A percentile compares a stretch with the other conserved stretches of the same genome.
Evolutionary conservation across 2,888 invertebrate genomes (phyloP).

Genomic region (Nasonia oneida): DNA sequence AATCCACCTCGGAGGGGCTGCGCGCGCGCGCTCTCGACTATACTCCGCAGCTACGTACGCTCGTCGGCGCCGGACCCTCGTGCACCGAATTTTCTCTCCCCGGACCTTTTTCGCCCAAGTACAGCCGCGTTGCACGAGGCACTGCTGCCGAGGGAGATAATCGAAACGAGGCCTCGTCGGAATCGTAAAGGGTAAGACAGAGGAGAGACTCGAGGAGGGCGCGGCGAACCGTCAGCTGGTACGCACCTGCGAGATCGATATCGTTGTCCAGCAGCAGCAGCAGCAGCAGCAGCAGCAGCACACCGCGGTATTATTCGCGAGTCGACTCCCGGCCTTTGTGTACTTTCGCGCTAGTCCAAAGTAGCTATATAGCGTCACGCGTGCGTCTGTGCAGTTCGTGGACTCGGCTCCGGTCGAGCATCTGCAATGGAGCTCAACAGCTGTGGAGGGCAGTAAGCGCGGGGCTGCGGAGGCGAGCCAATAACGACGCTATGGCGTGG

Average conservation of each 20-base stretch:
- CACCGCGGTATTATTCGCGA: background rate
- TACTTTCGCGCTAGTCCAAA: too few relatives aligned
- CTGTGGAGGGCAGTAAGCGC: background rate
- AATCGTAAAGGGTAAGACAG: too few relatives aligned
- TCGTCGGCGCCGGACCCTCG: background rate
- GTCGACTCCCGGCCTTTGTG: background rate
- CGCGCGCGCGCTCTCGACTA: background rate
- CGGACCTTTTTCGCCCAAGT: background rate
- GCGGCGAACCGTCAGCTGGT: conserved; percentile 3
- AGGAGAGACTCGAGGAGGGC: background rate
- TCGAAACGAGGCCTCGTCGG: background rate
- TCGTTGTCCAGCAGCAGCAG: conserved; percentile 2
- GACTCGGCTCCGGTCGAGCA: too few relatives aligned
- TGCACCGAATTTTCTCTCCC: background rate
- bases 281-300: background rate
- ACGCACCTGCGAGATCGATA: conserved; percentile 23
- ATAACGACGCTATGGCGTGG: background rate
- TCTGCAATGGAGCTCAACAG: background rate
- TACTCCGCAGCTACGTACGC: background rate
- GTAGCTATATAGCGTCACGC: background rate
- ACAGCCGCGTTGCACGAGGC: background rate
- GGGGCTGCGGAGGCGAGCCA: background rate
- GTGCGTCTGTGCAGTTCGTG: background rate
- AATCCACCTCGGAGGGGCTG: conserved; percentile 5
- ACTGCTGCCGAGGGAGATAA: too few relatives aligned